Evolutionary conservation across 2,113 vertebrate species (phyloP).

Genomic region (Eonycteris spelaea): DNA sequence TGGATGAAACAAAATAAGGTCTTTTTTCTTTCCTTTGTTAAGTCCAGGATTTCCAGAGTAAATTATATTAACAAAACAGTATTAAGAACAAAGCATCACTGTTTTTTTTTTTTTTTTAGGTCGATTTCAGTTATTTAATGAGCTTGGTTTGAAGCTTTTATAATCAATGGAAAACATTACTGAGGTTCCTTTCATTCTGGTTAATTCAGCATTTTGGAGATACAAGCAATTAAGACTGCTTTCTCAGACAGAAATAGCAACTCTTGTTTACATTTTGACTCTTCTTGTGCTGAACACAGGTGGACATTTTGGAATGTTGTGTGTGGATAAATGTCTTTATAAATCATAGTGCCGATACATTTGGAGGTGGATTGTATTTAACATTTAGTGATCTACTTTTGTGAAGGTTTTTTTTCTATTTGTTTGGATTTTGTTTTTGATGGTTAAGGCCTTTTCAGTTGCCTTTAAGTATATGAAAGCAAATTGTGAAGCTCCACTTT

Average conservation of each 20-base stretch:
- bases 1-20: constrained; percentile 85
- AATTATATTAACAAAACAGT: constrained; percentile 37
- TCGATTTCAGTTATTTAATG: constrained; percentile 48
- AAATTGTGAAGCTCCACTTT: constrained; percentile 63
- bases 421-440: constrained; percentile 16
- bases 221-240: neutral
- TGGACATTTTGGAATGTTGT: constrained; percentile 53
- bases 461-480: constrained; percentile 59
- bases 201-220: constrained; percentile 24
- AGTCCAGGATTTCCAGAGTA: constrained; percentile 30
- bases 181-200: constrained; percentile 37
- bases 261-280: constrained; percentile 53
- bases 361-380: constrained; percentile 60
- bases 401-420: constrained; percentile 61
- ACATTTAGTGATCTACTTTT: constrained; percentile 74
- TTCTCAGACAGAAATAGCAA: constrained; percentile 8
- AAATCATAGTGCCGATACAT: constrained; percentile 59
- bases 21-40: neutral
- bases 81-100: constrained; percentile 22
- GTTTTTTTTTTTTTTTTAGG: constrained; percentile 19
- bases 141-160: constrained; percentile 49
- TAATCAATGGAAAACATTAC: constrained; percentile 47
- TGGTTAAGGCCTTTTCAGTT: constrained; percentile 57
- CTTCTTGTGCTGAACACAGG: constrained; percentile 17
- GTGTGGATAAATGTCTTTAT: constrained; percentile 49